Evolutionary conservation across 2,113 vertebrate genomes (phyloP).

Genomic region (Channa argus): DNA sequence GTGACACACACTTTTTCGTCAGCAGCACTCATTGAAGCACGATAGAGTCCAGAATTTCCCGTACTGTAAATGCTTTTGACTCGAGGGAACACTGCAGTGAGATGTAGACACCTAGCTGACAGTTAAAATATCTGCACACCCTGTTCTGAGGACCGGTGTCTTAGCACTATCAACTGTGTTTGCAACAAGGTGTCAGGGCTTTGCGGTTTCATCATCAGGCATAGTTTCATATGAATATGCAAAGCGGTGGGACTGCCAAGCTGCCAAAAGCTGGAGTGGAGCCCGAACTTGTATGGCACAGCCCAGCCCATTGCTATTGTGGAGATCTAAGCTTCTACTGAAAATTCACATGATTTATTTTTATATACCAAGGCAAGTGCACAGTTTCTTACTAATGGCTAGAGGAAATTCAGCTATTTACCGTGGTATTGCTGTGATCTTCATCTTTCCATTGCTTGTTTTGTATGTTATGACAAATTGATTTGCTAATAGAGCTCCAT

Average conservation of each 20-base stretch:
- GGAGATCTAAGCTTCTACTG: constrained; percentile 45
- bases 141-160: neutral
- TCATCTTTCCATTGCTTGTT: constrained; percentile 6
- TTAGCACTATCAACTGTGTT: constrained; percentile 35
- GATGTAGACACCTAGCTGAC: constrained; percentile 47
- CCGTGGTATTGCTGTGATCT: constrained; percentile 16
- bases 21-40: constrained; percentile 2
- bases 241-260: constrained; percentile 41
- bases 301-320: constrained; percentile 22
- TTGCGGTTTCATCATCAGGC: constrained; percentile 47
- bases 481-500: constrained; percentile 23
- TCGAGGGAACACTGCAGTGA: constrained; percentile 9
- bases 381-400: constrained; percentile 49
- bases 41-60: neutral
- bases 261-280: constrained; percentile 52
- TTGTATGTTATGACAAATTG: constrained; percentile 8
- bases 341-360: constrained; percentile 48
- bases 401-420: constrained; percentile 40
- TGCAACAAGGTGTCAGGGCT: constrained; percentile 59
- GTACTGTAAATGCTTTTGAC: constrained; percentile 25
- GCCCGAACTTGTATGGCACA: constrained; percentile 32
- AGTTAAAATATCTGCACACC: constrained; percentile 27
- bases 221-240: constrained; percentile 62
- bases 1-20: constrained; percentile 55
- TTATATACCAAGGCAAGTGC: constrained; percentile 21